Base-by-base conservation (phyloP, 2,888 invertebrate species). In the Volucella inanis region DNA sequence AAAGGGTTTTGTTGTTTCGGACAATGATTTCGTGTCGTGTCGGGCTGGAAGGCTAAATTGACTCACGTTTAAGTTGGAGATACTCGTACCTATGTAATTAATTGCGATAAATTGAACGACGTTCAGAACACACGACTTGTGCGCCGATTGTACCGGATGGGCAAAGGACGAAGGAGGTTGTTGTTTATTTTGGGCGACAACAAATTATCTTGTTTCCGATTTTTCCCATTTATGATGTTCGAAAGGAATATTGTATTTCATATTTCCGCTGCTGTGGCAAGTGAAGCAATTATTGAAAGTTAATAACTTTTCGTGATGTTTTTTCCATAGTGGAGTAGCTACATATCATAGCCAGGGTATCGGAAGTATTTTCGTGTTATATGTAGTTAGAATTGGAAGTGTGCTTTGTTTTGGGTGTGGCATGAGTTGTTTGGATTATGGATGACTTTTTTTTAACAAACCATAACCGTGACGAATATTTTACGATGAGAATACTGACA, bases 41-140 rank as follows among this genome's bases (percentile, higher is more conserved):
- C 50, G 80, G 71, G 67, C 76, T 31, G 77, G 71, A 68, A 72
- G 61, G 80, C 72, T 76, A 76, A 85, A 76, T 85, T 81, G 85
- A 81, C 85, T 81, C 81, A 81, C 81, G 81, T 52, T 74, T 39
- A 55, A 72, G 54, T 61, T 61, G 77, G 54, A 45, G 55, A 74
- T 78, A 67, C 55, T 38, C 39, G 38, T 54, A 88, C 88, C 89
- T 90, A 90, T 89, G 90, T 90, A 91, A 90, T 91, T 90, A 91
- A 92, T 91, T 91, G 92, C 89, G 89, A 90, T 90, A 92, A 92
- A 91, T 90, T 91, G 91, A 91, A 91, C 92, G 92, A 65, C 91
- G 91, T 87, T 89, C 87, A 72, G 88, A 89, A 88, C 92, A 92
- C 92, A 91, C 91, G 92, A 84, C 90, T 87, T 88, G 18, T 50